Base-by-base conservation (phyloP, 1,140 invertebrate species). In the Drosophila chauvacae region DNA sequence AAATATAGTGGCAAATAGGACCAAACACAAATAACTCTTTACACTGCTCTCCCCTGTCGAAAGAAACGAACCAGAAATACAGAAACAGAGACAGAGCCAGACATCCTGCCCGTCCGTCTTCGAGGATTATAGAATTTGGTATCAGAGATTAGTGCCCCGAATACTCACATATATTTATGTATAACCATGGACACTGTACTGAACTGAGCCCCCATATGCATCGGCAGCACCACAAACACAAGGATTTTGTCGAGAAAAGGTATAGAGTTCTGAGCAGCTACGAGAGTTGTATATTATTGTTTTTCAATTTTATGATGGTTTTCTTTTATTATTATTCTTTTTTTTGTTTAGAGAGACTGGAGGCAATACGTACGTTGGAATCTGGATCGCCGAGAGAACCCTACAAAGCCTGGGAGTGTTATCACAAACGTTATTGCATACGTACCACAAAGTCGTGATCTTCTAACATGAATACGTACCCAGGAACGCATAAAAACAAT, bases 391-490 rank as follows among this genome's bases (percentile, higher is more conserved):
- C 44, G 65, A 57, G 69, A 51, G 44, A 58, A 76, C 73, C 73
- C 73, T 76, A 76, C 55, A 73, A n/a, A 45, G 65, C 35, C 62
- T 69, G 62, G 35, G 45, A 37, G 45, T 59, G 45, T 50, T 60
- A 60, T 60, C 45, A 72, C 30, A 50, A 45, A 70, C 51, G 51
- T 72, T 72, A 72, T 71, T 65, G 69, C 48, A 82, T 85, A 85
- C 81, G 81, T 85, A 85, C 81, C 81, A 74, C 80, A 48, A 51
- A 62, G 35, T 62, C 53, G 64, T 59, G 71, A 63, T 84, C 69
- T 80, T 56, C 48, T 85, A 84, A 77, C 82, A 63, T 47, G 61
- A 73, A 79, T 86, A 86, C 82, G 77, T 86, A 86, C 82, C 82
- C 60, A 84, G 56, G 53, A 53, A 83, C 57, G 64, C 69, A 71